Percentiles rank a stretch among this genome's conserved stretches.
phyloP scores from a whole-genome alignment of 2,113 vertebrate species.

The Xerus inauris region DNA sequence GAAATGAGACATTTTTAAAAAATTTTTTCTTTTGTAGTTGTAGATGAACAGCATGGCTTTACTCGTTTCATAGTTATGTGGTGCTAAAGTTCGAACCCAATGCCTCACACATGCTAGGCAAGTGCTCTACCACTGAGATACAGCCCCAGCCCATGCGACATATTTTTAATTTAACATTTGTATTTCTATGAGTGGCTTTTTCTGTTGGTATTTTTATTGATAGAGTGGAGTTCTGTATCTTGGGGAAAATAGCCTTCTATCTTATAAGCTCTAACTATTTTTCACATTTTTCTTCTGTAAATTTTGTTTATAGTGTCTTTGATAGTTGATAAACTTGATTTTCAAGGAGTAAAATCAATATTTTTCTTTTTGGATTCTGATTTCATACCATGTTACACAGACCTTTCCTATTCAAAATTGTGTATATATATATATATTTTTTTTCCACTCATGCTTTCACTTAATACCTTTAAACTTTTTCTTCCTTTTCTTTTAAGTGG shows the following conservation, averaged over 20 bases:
- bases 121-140: too few relatives aligned
- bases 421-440: not conserved
- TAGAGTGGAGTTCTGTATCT: not conserved
- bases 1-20: too few relatives aligned
- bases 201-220: conserved; percentile 23
- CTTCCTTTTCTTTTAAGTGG: not conserved
- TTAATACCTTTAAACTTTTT: not conserved
- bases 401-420: not conserved
- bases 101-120: too few relatives aligned
- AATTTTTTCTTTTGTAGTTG: too few relatives aligned
- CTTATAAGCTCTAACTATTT: not conserved
- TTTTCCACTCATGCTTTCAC: not conserved
- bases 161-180: not conserved
- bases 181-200: not conserved
- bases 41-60: too few relatives aligned
- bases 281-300: conserved; percentile 10
- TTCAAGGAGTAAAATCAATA: not conserved
- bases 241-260: not conserved
- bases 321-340: not conserved
- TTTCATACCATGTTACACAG: not conserved
- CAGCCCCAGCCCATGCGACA: not conserved
- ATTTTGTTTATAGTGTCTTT: not conserved
- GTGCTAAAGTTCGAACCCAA: too few relatives aligned
- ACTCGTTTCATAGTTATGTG: too few relatives aligned
- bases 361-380: conserved; percentile 14